Evolutionary conservation across 2,888 invertebrate genomes (phyloP).

Genomic region (Leptura quadrifasciata): DNA sequence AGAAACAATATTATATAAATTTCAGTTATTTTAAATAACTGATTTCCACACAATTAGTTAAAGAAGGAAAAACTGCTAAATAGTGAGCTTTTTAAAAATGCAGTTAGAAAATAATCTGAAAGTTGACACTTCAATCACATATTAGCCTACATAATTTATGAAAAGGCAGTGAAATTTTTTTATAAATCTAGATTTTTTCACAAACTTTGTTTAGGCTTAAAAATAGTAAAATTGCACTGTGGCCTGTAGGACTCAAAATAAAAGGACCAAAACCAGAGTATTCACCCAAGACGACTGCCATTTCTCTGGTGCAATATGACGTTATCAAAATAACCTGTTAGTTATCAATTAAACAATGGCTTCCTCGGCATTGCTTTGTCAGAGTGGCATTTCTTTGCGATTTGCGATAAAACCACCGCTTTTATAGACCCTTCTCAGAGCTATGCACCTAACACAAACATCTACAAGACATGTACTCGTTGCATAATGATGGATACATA

Average conservation of each 20-base stretch:
- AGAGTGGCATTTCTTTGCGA: too few relatives aligned
- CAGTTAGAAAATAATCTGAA: not conserved
- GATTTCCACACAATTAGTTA: not conserved
- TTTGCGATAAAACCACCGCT: too few relatives aligned
- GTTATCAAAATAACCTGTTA: too few relatives aligned
- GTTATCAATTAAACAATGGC: too few relatives aligned
- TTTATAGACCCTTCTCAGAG: too few relatives aligned
- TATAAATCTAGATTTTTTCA: constrained; percentile 10
- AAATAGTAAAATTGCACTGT: not conserved
- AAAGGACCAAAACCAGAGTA: not conserved
- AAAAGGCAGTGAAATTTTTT: constrained; percentile 32
- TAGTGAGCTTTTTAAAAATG: not conserved
- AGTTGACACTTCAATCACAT: not conserved
- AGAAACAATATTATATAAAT: not conserved
- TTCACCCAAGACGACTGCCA: too few relatives aligned
- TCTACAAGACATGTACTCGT: too few relatives aligned
- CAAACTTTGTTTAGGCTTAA: not conserved
- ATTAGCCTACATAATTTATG: not conserved
- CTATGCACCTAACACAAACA: too few relatives aligned
- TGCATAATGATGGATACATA: too few relatives aligned
- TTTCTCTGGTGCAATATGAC: too few relatives aligned
- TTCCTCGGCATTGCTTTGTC: too few relatives aligned
- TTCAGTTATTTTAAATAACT: not conserved
- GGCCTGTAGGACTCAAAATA: not conserved
- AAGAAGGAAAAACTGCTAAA: not conserved